phyloP scores from a whole-genome alignment of 2,888 invertebrate species.

The Sphaerophoria rueppellii region DNA sequence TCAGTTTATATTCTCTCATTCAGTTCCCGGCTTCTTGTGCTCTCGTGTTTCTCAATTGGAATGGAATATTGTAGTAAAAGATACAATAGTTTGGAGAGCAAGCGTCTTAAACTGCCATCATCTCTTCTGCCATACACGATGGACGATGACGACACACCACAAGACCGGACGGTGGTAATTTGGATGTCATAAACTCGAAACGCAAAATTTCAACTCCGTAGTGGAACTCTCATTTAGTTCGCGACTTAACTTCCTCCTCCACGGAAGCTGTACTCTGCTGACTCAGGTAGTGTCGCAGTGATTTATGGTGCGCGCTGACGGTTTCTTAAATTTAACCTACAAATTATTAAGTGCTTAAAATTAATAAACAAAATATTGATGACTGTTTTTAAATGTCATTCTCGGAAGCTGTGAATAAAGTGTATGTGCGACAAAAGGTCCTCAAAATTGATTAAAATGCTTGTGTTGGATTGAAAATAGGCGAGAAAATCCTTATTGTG shows the following conservation, averaged over 20 bases:
- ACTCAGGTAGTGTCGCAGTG: slow-evolving; percentile 16
- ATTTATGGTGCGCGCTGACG: slow-evolving; percentile 10
- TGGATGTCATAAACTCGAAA: slow-evolving; percentile 36
- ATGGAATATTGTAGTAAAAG: slow-evolving; percentile 17
- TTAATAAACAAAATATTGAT: neutral
- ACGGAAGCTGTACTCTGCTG: slow-evolving; percentile 57
- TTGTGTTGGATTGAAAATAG: neutral
- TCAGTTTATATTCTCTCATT: slow-evolving; percentile 28
- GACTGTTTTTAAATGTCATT: neutral
- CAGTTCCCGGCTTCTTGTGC: slow-evolving; percentile 19
- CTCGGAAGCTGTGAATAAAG: slow-evolving; percentile 6
- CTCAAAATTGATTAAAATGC: neutral
- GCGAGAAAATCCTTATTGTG: neutral
- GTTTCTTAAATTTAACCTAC: neutral
- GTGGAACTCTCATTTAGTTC: slow-evolving; percentile 59
- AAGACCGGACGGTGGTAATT: neutral
- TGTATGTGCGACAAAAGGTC: neutral
- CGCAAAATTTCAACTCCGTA: slow-evolving; percentile 54
- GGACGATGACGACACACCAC: neutral
- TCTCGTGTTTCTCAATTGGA: slow-evolving; percentile 9
- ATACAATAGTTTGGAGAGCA: slow-evolving; percentile 10
- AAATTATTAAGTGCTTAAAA: neutral
- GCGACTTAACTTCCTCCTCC: slow-evolving; percentile 56
- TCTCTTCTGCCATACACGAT: slow-evolving; percentile 44
- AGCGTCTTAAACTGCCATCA: slow-evolving; percentile 53